Percentiles rank a stretch among this genome's conserved stretches.
Conservation (phyloP, 2,888 invertebrate species). For the Drosophila diplacantha region DNA sequence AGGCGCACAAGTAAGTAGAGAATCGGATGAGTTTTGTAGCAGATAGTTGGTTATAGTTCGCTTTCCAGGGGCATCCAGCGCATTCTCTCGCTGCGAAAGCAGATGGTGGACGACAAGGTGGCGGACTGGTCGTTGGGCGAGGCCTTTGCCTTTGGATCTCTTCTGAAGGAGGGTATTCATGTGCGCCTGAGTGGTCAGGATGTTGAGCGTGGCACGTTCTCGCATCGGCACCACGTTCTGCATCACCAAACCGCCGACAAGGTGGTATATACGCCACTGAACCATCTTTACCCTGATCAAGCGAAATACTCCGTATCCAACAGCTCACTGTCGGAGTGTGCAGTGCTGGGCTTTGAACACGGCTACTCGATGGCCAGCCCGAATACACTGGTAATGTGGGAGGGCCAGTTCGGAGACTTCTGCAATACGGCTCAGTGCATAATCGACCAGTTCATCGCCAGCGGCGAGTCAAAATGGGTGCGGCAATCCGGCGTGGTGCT, state of each 20-base stretch:
- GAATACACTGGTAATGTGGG: constrained; percentile 96
- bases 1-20: constrained; percentile 79
- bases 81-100: constrained; percentile 90
- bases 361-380: constrained; percentile 99
- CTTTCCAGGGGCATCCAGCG: constrained; percentile 83
- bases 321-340: constrained; percentile 97
- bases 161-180: constrained; percentile 96
- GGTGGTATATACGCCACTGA: constrained; percentile 87
- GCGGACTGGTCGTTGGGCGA: constrained; percentile 99
- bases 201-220: constrained; percentile 98
- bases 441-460: constrained; percentile 92
- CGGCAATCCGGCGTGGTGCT: constrained; percentile 96
- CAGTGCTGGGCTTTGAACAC: constrained; percentile 93
- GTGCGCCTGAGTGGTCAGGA: constrained; percentile 96
- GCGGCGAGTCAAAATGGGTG: constrained; percentile 98
- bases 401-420: constrained; percentile 99
- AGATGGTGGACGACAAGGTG: constrained; percentile 90
- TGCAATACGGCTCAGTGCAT: constrained; percentile 99
- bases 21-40: not conserved
- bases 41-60: too few relatives aligned
- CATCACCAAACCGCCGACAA: constrained; percentile 98
- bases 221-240: constrained; percentile 95
- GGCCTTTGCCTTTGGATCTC: constrained; percentile 97
- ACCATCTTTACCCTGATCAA: constrained; percentile 95
- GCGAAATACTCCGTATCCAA: constrained; percentile 98